Evolutionary conservation across 2,888 invertebrate genomes (phyloP), one percentile per base, ranked within the genome.

Genomic region (Caenorhabditis virilis): DNA sequence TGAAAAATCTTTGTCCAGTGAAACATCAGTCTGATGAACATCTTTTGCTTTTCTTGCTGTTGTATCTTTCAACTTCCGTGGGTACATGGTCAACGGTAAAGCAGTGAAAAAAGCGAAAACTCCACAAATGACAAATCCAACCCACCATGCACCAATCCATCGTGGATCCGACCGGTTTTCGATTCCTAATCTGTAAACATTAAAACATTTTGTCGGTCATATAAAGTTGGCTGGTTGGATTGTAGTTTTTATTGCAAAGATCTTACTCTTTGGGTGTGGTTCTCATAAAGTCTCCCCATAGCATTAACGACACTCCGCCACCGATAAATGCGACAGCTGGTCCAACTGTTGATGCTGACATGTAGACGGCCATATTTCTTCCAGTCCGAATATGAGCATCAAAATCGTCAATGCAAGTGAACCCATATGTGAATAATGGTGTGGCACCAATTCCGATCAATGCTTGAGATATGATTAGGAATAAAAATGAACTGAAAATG

Each of bases 271-370:
- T 15, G 4, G 60, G 59, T 11, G 56, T 51, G 0, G 73, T 70
- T 55, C 69, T 68, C 39, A 66, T 55, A 45, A 63, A 63, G 35
- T 78, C 78, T 25, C 76, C 77, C 80, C 91, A 91, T 49, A 91
- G 86, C 68, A 89, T 88, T 67, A 92, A 87, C 82, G 91, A 87
- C 82, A 90, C 89, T 0, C 91, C 91, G 1, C 92, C 92, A 13
- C 90, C 83, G 16, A 91, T 89, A 84, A 90, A 92, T 36, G 92
- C 92, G 75, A 91, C 84, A 39, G 91, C 91, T n/a, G 91, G 91
- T 2, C 91, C 91, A 72, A 91, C 87, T 50, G 90, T 89, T 18
- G 90, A 89, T 88, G 90, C 90, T 20, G 90, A 90, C 83, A 90
- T 91, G 84, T 89, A 91, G 45, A 90, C 88, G 57, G 90, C 69